Evolutionary conservation across 2,113 vertebrate species (phyloP), one percentile per base, ranked within the genome.

Genomic region (Spheniscus mendiculus): DNA sequence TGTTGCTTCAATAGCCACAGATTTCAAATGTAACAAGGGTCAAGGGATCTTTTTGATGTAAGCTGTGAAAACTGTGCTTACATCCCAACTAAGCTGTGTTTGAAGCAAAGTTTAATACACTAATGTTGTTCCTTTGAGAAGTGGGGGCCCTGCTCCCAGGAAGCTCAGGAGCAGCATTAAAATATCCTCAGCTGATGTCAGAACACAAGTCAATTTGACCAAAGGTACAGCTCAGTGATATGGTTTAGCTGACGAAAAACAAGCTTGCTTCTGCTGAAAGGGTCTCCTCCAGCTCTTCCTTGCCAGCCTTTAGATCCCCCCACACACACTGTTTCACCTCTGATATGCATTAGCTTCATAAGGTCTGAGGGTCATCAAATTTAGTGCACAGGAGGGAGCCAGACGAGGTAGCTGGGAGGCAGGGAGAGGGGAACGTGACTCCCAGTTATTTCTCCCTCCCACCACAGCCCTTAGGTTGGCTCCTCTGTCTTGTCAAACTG

Each of bases 251-350:
- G 49, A 87, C 4, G 3, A 63, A 83, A 77, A 83, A 77, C 18
- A 88, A 77, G 17, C 26, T 63, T 70, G 63, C 30, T 77, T 71
- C 50, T 91, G n/a, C 63, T 73, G 30, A 30, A 83, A 80, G 59
- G 19, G 21, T 52, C 36, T 93, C 52, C 22, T 67, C 11, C 66
- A 73, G 58, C 49, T 62, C 21, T 91, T 89, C 34, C 14, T 38
- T 87, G 59, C 5, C 27, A 50, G 32, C 26, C n/a, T 73, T 59
- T 19, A 63, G 44, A 77, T 45, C 3, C 4, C 12, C 6, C 4
- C 23, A 7, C 6, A 14, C 23, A 4, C 5, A 6, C 14, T 0
- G 1, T 49, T 80, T 90, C 55, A 61, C 8, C 11, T 83, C 50
- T 32, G n/a, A n/a, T 21, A 66, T 2, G 5, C 13, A 59, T 55